phyloP scores from a whole-genome alignment of 2,113 vertebrate species.

The Campylomormyrus numenius region DNA sequence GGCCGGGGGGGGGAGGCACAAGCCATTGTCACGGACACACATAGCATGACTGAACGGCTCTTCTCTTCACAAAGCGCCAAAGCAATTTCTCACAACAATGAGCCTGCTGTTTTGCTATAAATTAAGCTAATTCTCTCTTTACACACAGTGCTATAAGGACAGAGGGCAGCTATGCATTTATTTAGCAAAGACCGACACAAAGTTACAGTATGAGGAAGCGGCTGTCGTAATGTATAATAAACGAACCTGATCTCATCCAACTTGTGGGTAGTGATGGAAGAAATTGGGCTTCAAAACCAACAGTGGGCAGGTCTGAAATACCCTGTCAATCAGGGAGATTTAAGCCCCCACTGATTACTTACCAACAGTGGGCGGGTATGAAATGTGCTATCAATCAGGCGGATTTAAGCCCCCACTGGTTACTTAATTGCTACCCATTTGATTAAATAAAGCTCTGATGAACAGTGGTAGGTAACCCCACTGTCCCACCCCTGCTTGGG shows the following conservation, averaged over 20 bases:
- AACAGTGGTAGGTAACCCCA: not conserved
- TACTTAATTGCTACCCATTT: not conserved
- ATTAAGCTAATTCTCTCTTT: not conserved
- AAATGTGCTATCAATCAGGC: not conserved
- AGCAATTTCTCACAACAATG: conserved; percentile 18
- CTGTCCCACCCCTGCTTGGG: not conserved
- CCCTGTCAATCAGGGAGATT: not conserved
- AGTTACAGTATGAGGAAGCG: not conserved
- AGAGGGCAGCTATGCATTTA: not conserved
- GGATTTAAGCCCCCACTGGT: not conserved
- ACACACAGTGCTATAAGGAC: not conserved
- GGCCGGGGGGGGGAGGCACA: not conserved
- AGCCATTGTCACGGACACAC: conserved; percentile 7
- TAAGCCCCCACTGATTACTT: not conserved
- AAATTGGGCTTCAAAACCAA: not conserved
- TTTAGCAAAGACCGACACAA: not conserved
- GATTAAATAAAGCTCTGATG: not conserved
- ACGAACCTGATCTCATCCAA: not conserved
- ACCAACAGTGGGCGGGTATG: not conserved
- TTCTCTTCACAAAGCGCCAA: conserved; percentile 11
- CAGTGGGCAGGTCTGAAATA: not conserved
- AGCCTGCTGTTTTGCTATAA: not conserved
- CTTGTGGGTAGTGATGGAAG: not conserved
- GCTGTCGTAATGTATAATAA: not conserved
- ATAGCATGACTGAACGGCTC: conserved; percentile 15